phyloP scores from a whole-genome alignment of 2,888 invertebrate genomes.

The Harpagoxenus sublaevis region DNA sequence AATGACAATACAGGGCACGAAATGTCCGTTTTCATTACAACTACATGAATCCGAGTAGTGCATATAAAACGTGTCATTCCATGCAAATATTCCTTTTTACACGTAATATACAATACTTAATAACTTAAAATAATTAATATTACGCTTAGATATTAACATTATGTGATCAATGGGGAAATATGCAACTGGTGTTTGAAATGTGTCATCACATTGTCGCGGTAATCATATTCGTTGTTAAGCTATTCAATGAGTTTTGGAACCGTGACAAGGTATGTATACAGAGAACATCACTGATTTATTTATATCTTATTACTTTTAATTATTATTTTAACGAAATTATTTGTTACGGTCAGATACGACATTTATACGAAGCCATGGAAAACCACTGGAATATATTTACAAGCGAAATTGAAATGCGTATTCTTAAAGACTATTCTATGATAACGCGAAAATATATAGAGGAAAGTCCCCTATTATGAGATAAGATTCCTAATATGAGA shows the following conservation, averaged over 20 bases:
- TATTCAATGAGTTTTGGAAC: slow-evolving; percentile 6
- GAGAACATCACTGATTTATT: background rate
- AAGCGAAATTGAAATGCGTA: no score
- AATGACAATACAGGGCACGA: background rate
- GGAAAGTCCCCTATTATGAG: no score
- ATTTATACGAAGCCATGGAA: background rate
- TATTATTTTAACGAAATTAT: background rate
- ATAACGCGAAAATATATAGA: no score
- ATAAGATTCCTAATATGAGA: no score
- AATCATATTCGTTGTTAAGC: background rate
- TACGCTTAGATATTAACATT: background rate
- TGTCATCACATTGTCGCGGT: background rate
- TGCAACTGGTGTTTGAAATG: background rate
- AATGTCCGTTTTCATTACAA: background rate
- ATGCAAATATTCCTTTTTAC: background rate
- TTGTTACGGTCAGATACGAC: background rate
- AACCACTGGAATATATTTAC: no score
- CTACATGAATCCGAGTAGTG: background rate
- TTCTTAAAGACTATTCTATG: no score
- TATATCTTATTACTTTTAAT: background rate
- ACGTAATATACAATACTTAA: background rate
- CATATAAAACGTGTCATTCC: background rate
- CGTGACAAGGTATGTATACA: background rate
- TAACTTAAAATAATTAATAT: background rate
- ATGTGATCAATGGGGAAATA: background rate